Base-by-base conservation (phyloP, 2,113 vertebrate species). In the Eulacestoma nigropectus region DNA sequence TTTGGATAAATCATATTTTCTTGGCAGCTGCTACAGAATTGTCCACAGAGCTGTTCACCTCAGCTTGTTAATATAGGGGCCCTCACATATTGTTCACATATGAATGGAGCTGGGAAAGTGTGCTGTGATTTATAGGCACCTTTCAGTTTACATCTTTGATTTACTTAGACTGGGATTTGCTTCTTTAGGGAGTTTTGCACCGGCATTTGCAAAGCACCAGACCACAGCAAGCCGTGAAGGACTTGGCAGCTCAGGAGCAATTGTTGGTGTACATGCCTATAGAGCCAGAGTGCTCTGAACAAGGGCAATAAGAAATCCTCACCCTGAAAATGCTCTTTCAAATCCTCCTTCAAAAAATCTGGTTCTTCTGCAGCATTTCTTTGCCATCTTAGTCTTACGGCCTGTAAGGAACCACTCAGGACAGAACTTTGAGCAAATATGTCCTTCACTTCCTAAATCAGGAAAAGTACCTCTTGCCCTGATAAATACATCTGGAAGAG, bases 91-190 rank as follows among this genome's bases (percentile, higher is more conserved):
- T 94, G 75, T 84, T 96, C 79, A 78, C 19, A 10, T 72, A 23
- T 64, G 76, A 80, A 53, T 49, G 79, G 75, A 87, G 79, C 39
- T 81, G 62, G 29, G 63, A 84, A 86, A 80, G 53, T 55, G 13
- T 35, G 30, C 57, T 73, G 75, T 96, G 89, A 93, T 95, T 94
- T 95, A 93, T 41, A 65, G 70, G 37, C 67, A 50, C 50, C 50
- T 91, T 90, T 78, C 91, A 73, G 29, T 83, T 87, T 77, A 55
- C 26, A 18, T 20, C 49, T 87, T 62, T 69, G 70, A 75, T 87
- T 87, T 87, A 55, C 78, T 26, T 39, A 9, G 62, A 6, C 53
- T 82, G 37, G 29, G 44, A 76, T 87, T 95, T 93, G 86, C 68
- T 70, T 90, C 83, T 70, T 60, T 30, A 46, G 37, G 62, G 65